Evolutionary conservation across 1,140 invertebrate species (phyloP), one percentile per base, ranked within the genome.

Genomic region (Zaprionus davidi): DNA sequence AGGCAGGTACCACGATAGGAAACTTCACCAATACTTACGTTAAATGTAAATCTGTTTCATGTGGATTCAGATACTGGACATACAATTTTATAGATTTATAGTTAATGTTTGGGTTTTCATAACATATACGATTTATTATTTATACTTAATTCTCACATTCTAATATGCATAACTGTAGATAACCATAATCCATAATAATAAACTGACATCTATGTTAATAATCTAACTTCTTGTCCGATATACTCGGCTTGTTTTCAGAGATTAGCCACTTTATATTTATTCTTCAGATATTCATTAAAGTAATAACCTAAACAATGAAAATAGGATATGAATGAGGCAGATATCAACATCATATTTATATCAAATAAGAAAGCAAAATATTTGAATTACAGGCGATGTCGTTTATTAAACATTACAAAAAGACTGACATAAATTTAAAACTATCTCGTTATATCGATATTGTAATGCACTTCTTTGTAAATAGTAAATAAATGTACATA

Each of bases 1-100:
- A 9, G 15, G n/a, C 26, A 53, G 68, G 59, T 28, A 74, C 58
- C 34, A 69, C 17, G 31, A 55, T 34, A 34, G 31, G 31, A 3
- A 11, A 11, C 31, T 11, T 34, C 9, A 34, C 31, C 9, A 11
- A 34, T 34, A 34, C 9, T 46, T 68, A 7, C 0, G n/a, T n/a
- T 22, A 24, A 5, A 28, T 56, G 49, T 44, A 15, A 46, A 66
- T 53, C 56, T 68, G 71, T 55, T 73, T 60, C 34, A 7, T 28
- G 9, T 3, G 9, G 26, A 9, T 51, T 31, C 13, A 49, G 38
- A 46, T 26, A 44, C 0, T n/a, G 38, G 15, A 34, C 38, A 62
- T 17, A 24, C 4, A 9, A 59, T n/a, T 44, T 51, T 51, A 22
- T 24, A 1, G 12, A 51, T 13, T 51, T 22, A 11, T 7, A 24